Base-by-base conservation (phyloP, 2,113 vertebrate genomes). In the Chrysemys picta region DNA sequence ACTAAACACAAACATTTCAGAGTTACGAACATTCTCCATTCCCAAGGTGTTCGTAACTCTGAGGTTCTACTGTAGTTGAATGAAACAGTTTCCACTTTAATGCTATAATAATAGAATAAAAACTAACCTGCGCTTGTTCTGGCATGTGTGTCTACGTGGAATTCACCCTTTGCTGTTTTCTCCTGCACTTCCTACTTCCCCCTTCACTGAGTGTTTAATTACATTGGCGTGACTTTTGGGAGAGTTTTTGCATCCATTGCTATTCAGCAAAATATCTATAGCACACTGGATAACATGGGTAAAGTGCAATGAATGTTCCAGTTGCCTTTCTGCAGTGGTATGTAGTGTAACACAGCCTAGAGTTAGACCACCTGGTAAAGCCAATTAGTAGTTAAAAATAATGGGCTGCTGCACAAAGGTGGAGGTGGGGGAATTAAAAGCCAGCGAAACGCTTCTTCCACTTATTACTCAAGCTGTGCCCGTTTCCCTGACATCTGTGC, bases 91-190 rank as follows among this genome's bases (percentile, higher is more conserved):
- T 94, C 45, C 80, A 16, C 22, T 79, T 69, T 22, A 81, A 54
- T 13, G 50, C 8, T 57, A 82, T 84, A 95, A 75, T 62, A 89
- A 54, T 2, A 22, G 38, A 56, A 38, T 0, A 54, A 0, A 80
- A 14, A 89, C 8, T 42, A 27, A 27, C 12, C 1, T 35, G 1
- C 5, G 12, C 35, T n/a, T 1, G 2, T 50, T 9, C 53, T 0
- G 6, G 24, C 8, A 3, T 11, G 16, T 25, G 89, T 72, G 11
- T 45, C 80, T 53, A 19, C 8, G 52, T 17, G 80, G 54, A 92
- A 91, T 35, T 84, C 49, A 65, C 11, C 45, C 17, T 83, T 79
- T 50, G 27, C 35, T 54, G 87, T 54, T 93, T 56, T 22, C 54
- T n/a, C 0, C 1, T 35, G 79, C 7, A 12, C 2, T 78, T 22